Evolutionary conservation across 2,888 invertebrate genomes (phyloP).

Genomic region (Beris morrisii): DNA sequence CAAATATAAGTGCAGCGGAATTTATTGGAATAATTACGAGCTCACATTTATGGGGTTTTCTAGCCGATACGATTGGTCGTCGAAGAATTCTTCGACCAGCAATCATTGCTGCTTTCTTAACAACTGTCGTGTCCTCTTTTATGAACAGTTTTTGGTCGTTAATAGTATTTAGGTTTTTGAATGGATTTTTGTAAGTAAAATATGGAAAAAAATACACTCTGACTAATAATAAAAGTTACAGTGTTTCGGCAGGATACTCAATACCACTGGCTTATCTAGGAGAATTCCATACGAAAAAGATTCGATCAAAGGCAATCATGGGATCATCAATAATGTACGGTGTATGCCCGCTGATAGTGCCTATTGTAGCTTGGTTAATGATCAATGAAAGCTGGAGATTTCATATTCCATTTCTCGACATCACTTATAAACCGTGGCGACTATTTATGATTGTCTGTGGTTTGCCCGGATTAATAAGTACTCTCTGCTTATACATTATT

Average conservation of each 20-base stretch:
- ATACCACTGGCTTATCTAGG: constrained; percentile 60
- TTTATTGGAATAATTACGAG: constrained; percentile 58
- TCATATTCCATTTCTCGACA: constrained; percentile 44
- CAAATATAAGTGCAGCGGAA: constrained; percentile 52
- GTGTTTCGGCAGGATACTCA: constrained; percentile 58
- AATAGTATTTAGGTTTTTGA: constrained; percentile 57
- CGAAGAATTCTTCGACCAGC: constrained; percentile 57
- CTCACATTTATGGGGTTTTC: constrained; percentile 62
- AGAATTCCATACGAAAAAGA: constrained; percentile 58
- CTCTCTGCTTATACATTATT: constrained; percentile 46
- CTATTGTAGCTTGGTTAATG: constrained; percentile 50
- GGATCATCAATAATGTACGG: constrained; percentile 51
- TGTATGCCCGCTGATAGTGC: constrained; percentile 49
- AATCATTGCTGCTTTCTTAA: constrained; percentile 55
- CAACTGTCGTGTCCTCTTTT: constrained; percentile 58
- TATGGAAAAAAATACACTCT: neutral
- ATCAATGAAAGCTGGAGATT: constrained; percentile 50
- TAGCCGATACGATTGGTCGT: constrained; percentile 61
- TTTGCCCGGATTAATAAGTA: constrained; percentile 48
- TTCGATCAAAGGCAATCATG: constrained; percentile 56
- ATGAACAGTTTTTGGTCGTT: constrained; percentile 58
- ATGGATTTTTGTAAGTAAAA: constrained; percentile 59
- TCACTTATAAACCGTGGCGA: constrained; percentile 51
- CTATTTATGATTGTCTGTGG: constrained; percentile 50
- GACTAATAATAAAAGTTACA: constrained; percentile 36